These are phyloP conservation scores for Alitta virens DNA, from an alignment of 2,888 invertebrate species.

Conservation along the genomic window DNA sequence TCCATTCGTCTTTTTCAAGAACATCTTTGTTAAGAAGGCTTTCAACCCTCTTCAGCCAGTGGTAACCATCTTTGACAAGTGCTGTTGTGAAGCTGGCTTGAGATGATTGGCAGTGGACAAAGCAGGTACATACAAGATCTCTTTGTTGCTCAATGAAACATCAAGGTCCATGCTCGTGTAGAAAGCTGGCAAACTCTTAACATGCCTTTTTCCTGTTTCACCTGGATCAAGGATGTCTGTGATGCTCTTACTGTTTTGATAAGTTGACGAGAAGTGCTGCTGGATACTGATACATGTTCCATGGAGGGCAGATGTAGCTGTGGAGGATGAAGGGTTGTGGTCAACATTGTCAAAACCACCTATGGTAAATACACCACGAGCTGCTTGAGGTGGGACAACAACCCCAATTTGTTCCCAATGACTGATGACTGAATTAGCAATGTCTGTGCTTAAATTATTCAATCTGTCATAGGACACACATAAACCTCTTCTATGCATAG, in stretches of 20 bases:
- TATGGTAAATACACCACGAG: no score
- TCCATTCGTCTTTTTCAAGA: no score
- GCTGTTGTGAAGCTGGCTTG: neutral
- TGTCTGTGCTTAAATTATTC: no score
- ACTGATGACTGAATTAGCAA: no score
- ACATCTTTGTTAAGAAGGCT: no score
- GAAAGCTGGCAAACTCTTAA: slow-evolving; percentile 3
- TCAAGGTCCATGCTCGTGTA: slow-evolving; percentile 10
- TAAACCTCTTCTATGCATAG: no score
- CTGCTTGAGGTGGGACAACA: no score
- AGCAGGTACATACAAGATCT: slow-evolving; percentile 7
- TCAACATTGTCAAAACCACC: no score
- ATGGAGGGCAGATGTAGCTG: slow-evolving; percentile 7
- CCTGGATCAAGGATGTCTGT: slow-evolving; percentile 6
- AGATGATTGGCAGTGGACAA: slow-evolving; percentile 4
- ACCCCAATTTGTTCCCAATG: no score
- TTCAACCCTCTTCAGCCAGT: no score
- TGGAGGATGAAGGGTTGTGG: slow-evolving; percentile 7
- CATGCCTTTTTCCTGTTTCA: slow-evolving; percentile 10
- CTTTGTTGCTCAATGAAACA: slow-evolving; percentile 12
- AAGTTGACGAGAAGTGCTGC: slow-evolving; percentile 7
- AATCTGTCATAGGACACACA: no score
- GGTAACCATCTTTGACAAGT: no score
- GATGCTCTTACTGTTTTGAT: slow-evolving; percentile 2
- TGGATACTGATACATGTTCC: slow-evolving; percentile 12